Conservation (phyloP, 2,797 vertebrate species). For the Amblyopsis hoosieri region DNA sequence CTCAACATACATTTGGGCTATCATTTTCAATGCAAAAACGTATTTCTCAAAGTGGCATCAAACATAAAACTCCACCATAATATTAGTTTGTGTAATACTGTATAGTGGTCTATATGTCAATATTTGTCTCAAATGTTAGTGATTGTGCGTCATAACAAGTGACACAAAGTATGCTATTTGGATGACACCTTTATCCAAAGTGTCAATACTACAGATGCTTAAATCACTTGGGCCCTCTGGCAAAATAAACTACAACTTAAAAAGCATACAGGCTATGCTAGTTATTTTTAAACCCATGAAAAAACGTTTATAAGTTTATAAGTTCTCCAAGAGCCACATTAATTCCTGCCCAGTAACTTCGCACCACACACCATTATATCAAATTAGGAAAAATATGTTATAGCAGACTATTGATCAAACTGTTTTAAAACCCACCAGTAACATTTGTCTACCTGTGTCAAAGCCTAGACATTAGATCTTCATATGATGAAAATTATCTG, state of each 20-base stretch:
- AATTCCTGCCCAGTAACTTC: no score
- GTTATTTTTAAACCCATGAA: no score
- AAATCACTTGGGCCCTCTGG: no score
- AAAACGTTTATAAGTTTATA: no score
- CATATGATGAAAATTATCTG: conserved; percentile 1
- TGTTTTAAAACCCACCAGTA: conserved; percentile 48
- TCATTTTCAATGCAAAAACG: conserved; percentile 61
- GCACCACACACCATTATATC: no score
- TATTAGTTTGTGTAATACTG: conserved; percentile 26
- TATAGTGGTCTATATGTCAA: conserved; percentile 19
- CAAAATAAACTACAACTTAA: no score
- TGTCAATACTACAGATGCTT: no score
- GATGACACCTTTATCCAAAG: conserved; percentile 32
- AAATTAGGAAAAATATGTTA: no score
- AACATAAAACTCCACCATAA: conserved; percentile 23
- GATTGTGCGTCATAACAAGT: conserved; percentile 35
- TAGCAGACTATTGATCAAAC: no score
- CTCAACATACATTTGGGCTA: conserved; percentile 43
- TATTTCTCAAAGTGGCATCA: conserved; percentile 23
- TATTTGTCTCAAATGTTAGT: conserved; percentile 48
- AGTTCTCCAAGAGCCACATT: no score
- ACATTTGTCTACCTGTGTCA: conserved; percentile 35
- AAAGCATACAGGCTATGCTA: no score
- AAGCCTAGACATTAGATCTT: conserved; percentile 22
- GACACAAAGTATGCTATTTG: conserved; percentile 48